Conservation (phyloP, 2,888 invertebrate genomes). For the Mythimna pallens region DNA sequence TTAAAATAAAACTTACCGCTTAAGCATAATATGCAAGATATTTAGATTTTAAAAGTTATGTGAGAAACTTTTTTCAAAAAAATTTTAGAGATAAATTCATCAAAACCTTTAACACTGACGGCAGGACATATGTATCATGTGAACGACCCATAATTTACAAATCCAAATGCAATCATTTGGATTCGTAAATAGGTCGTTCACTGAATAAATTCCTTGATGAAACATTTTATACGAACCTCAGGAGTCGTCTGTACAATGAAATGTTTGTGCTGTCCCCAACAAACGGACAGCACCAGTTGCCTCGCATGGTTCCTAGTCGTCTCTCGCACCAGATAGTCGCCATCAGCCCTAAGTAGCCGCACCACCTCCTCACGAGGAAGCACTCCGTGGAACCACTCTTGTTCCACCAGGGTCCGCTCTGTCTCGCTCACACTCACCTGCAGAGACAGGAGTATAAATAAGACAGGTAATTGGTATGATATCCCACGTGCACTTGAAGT, state of each 20-base stretch:
- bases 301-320: constrained; percentile 97
- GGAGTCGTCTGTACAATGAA: constrained; percentile 98
- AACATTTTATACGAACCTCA: constrained; percentile 91
- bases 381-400: constrained; percentile 99
- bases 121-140: no score
- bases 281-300: constrained; percentile 98
- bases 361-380: constrained; percentile 99
- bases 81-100: no score
- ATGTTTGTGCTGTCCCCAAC: constrained; percentile 99
- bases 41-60: no score
- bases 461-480: constrained; percentile 6
- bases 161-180: no score
- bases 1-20: no score
- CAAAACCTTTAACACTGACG: no score
- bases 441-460: constrained; percentile 34
- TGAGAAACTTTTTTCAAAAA: no score
- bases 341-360: constrained; percentile 96
- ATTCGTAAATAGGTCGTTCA: no score
- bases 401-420: constrained; percentile 95
- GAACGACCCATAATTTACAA: not conserved
- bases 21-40: no score
- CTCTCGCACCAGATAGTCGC: constrained; percentile 98
- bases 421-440: constrained; percentile 87
- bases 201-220: not conserved
- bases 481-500: constrained; percentile 16